phyloP scores from a whole-genome alignment of 2,888 invertebrate genomes.

The Carcina quercana region DNA sequence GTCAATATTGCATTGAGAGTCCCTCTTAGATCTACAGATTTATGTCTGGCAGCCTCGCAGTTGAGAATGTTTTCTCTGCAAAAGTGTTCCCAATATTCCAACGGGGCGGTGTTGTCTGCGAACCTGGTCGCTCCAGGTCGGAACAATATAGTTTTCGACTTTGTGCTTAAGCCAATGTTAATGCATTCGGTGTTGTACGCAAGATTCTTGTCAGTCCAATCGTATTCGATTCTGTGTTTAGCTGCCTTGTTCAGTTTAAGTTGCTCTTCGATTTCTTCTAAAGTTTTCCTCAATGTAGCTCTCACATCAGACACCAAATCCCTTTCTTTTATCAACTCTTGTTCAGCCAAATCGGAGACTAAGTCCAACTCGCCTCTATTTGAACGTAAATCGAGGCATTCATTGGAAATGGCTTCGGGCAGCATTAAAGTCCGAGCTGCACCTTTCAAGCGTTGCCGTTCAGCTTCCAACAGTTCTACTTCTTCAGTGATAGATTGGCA shows the following conservation, averaged over 20 bases:
- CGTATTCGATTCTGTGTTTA: constrained; percentile 88
- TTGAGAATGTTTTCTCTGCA: constrained; percentile 85
- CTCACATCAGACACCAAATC: constrained; percentile 81
- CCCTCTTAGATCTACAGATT: constrained; percentile 81
- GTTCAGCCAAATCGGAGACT: constrained; percentile 84
- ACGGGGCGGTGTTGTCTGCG: constrained; percentile 78
- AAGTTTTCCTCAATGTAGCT: constrained; percentile 74
- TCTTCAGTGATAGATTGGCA: constrained; percentile 81
- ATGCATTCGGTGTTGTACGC: constrained; percentile 84
- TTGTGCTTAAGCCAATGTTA: constrained; percentile 80
- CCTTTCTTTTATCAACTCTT: constrained; percentile 84
- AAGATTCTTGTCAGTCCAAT: constrained; percentile 93
- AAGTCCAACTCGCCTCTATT: constrained; percentile 82
- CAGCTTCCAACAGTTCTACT: constrained; percentile 79
- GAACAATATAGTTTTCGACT: constrained; percentile 82
- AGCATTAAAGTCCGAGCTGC: constrained; percentile 79
- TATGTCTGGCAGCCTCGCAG: constrained; percentile 83
- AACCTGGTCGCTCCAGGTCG: constrained; percentile 87
- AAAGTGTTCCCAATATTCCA: constrained; percentile 90
- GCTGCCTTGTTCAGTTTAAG: constrained; percentile 83
- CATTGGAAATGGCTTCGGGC: constrained; percentile 84
- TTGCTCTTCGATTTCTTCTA: constrained; percentile 81
- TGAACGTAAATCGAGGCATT: constrained; percentile 82
- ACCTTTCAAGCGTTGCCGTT: constrained; percentile 79
- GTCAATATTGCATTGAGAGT: constrained; percentile 82